Percentiles rank a stretch among this genome's conserved stretches.
Evolutionary conservation across 2,888 invertebrate genomes (phyloP).

Genomic region (Gerosis bhagava): DNA sequence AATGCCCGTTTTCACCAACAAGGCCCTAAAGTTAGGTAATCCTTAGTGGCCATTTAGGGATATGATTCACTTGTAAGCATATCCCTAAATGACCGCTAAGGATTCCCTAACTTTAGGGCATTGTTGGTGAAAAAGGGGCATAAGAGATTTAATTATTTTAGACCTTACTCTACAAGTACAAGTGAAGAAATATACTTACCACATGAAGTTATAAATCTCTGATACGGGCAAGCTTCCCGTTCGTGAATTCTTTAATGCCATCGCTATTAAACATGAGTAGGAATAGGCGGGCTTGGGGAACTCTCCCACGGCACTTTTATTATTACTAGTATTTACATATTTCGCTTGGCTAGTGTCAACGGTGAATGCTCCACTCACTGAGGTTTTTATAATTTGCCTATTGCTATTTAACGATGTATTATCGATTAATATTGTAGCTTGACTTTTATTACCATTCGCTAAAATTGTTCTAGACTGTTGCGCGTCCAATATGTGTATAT

Average conservation of each 20-base stretch:
- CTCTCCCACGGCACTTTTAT: slow-evolving; percentile 76
- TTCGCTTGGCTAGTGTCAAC: slow-evolving; percentile 69
- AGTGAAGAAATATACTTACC: slow-evolving; percentile 84
- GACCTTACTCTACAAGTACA: no score
- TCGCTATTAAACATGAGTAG: slow-evolving; percentile 98
- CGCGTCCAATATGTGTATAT: slow-evolving; percentile 78
- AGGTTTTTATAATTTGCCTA: slow-evolving; percentile 77
- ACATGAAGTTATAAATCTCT: slow-evolving; percentile 99
- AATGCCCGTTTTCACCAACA: no score
- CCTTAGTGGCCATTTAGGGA: no score
- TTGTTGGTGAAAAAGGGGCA: no score
- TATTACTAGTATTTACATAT: slow-evolving; percentile 53
- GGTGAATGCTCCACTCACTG: slow-evolving; percentile 63
- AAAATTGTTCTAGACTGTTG: slow-evolving; percentile 77
- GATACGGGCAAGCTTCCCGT: slow-evolving; percentile 97
- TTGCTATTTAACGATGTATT: slow-evolving; percentile 70
- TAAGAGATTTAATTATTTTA: no score
- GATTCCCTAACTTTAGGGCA: no score
- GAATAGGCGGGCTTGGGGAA: slow-evolving; percentile 99
- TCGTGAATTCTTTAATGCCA: slow-evolving; percentile 98
- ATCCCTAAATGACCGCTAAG: no score
- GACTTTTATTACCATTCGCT: slow-evolving; percentile 71
- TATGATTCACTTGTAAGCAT: no score
- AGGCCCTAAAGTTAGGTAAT: no score
- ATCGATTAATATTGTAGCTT: slow-evolving; percentile 75